Evolutionary conservation across 2,888 invertebrate species (phyloP), one percentile per base, ranked within the genome.

Genomic region (Mystacides longicornis): DNA sequence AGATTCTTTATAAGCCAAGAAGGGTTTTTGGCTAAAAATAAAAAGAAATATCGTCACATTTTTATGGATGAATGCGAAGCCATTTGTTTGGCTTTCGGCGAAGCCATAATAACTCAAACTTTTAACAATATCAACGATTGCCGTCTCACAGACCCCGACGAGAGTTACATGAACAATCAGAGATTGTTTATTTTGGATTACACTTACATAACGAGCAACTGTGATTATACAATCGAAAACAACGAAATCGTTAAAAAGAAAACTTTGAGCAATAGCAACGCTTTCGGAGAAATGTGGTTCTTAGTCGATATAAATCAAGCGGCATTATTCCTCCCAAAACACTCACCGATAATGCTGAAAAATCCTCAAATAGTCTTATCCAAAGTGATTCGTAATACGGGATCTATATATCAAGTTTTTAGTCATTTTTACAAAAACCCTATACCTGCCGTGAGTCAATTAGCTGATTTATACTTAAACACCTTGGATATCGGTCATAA

Each of bases 41-140:
- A 61, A n/a, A 63, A 60, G 14, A 64, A 62, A 31, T 71, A 71
- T 60, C 67, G 66, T 49, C 70, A 71, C 56, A 64, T 71, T 33
- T 70, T 69, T 54, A 69, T 70, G 68, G 70, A 71, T 52, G 70
- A 71, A 64, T 64, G 68, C 3, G 70, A 71, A 62, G 70, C 69
- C 0, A 64, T 68, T 2, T 68, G 68, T 60, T 58, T 71, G 20
- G 65, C 68, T 3, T 69, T 71, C 53, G 64, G 66, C 45, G 62
- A 62, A 23, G 60, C 57, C 14, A 69, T 69, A 20, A 65, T 68
- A 27, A 54, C 62, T 11, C 61, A 64, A 11, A 69, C 68, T 1
- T 61, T 68, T 18, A 59, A 67, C 46, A 68, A 68, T 49, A 64
- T 63, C 3, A 67, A 66, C 5, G 68, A 67, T 50, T 68, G 67